phyloP scores from a whole-genome alignment of 2,888 invertebrate genomes.

The Papilio demoleus region DNA sequence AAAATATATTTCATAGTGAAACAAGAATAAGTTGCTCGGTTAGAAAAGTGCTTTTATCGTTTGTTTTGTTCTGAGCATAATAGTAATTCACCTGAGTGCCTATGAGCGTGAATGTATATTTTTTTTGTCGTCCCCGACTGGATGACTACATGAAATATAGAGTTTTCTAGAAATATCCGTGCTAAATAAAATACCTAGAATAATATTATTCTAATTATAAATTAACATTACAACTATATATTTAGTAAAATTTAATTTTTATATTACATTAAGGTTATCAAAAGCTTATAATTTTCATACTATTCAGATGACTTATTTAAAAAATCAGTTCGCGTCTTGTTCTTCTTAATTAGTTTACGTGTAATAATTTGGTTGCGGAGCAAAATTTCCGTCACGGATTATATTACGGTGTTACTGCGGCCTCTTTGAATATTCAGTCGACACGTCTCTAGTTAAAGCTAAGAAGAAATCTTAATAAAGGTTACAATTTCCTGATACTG shows the following conservation, averaged over 20 bases:
- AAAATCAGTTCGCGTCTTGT: slow-evolving; percentile 37
- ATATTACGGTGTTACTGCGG: slow-evolving; percentile 37
- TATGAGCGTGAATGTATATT: too few species aligned
- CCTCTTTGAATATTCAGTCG: slow-evolving; percentile 36
- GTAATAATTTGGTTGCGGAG: slow-evolving; percentile 37
- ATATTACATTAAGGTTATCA: background rate
- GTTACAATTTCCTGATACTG: slow-evolving; percentile 13
- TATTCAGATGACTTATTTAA: slow-evolving; percentile 27
- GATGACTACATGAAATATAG: too few species aligned
- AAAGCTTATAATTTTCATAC: slow-evolving; percentile 8
- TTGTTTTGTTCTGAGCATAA: too few species aligned
- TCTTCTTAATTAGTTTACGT: slow-evolving; percentile 40
- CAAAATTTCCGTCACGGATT: slow-evolving; percentile 38
- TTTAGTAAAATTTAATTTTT: background rate
- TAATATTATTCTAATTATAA: too few species aligned
- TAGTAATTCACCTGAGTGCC: too few species aligned
- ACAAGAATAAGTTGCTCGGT: too few species aligned
- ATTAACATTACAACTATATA: background rate
- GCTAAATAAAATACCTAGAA: too few species aligned
- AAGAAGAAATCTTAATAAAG: slow-evolving; percentile 37
- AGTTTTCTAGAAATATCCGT: too few species aligned
- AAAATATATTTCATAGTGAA: too few species aligned
- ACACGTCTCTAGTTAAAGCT: slow-evolving; percentile 34
- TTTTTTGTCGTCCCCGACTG: too few species aligned
- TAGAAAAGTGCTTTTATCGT: too few species aligned